A percentile compares a stretch with the other conserved stretches of the same genome.
phyloP scores from a whole-genome alignment of 2,888 invertebrate species.

The Macrophya annulata region DNA sequence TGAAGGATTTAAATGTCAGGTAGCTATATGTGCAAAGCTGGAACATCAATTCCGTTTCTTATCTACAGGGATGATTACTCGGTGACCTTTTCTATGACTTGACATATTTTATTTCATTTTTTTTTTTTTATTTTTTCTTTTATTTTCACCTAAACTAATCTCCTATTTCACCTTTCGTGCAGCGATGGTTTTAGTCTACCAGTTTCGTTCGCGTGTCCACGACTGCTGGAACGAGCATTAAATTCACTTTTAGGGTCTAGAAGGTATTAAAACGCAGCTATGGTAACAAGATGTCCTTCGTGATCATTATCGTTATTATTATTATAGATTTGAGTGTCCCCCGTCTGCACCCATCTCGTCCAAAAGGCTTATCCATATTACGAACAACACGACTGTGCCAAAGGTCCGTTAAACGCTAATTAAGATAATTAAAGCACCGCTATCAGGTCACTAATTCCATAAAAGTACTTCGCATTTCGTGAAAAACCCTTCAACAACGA shows the following conservation, averaged over 20 bases:
- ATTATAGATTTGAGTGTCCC: conserved; percentile 24
- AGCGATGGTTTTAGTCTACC: conserved; percentile 1
- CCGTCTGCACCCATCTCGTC: background rate
- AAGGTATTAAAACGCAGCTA: background rate
- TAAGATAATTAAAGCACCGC: conserved; percentile 21
- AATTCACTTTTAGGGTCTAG: conserved; percentile 17
- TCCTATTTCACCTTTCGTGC: conserved; percentile 34
- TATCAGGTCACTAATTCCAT: background rate
- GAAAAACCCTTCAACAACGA: background rate
- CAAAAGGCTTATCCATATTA: conserved; percentile 10
- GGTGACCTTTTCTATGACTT: background rate
- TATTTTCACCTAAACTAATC: conserved; percentile 15
- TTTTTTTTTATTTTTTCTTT: background rate
- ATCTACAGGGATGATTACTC: background rate
- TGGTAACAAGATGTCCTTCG: conserved; percentile 32
- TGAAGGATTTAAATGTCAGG: background rate
- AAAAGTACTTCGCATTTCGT: conserved; percentile 18
- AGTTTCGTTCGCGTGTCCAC: conserved; percentile 4
- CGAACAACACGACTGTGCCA: background rate
- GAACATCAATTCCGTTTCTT: conserved; percentile 9
- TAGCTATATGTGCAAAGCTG: background rate
- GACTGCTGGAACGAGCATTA: background rate
- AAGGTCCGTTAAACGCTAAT: conserved; percentile 44
- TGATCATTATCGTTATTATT: conserved; percentile 1
- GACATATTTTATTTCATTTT: background rate